Conservation (phyloP, 2,888 invertebrate species). For the Protonemura montana region DNA sequence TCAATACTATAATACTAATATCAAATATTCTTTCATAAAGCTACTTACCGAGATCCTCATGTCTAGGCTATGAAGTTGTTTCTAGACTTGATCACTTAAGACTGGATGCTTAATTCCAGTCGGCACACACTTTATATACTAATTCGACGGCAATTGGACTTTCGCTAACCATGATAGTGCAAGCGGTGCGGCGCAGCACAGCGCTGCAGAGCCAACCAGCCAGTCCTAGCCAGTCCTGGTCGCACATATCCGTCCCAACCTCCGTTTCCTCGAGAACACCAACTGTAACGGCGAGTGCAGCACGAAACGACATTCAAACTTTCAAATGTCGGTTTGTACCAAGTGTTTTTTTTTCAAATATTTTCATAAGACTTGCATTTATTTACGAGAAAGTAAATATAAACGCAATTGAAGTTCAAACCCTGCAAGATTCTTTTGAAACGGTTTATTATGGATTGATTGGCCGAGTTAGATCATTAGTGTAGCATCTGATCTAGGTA, state of each 20-base stretch:
- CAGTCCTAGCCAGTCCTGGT: background rate
- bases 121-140: conserved; percentile 39
- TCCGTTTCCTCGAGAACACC: background rate
- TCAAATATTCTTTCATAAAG: background rate
- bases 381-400: conserved; percentile 15
- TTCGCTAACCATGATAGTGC: conserved; percentile 30
- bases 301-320: conserved; percentile 26
- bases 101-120: conserved; percentile 38
- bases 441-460: background rate
- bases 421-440: background rate
- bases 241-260: background rate
- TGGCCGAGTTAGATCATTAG: background rate
- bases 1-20: background rate
- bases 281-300: background rate
- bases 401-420: background rate
- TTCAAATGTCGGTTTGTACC: conserved; percentile 19
- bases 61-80: conserved; percentile 39
- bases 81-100: conserved; percentile 42
- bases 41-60: conserved; percentile 37
- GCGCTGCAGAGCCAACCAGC: background rate
- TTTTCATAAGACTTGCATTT: conserved; percentile 1
- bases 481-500: background rate
- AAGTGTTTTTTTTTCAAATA: background rate
- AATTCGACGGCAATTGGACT: conserved; percentile 15
- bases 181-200: background rate